Evolutionary conservation across 2,113 vertebrate species (phyloP).

Genomic region (cat (Felis catus)): F.catus_Fca126_mat1.0 CM031416.1:139457501-139458000

Average conservation of each 20-base stretch:
- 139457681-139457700: conserved; percentile 7
- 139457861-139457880: not conserved
- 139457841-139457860: not conserved
- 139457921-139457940: not conserved
- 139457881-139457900: not conserved
- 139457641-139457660: not conserved
- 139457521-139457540: not conserved
- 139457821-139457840: not conserved
- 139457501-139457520: not conserved
- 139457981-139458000: not conserved
- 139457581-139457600: not conserved
- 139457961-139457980: not conserved
- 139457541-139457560: not conserved
- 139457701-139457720: not conserved
- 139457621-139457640: not conserved
- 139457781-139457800: not conserved
- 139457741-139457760: not conserved
- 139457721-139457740: not conserved
- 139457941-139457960: not conserved
- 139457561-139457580: not conserved
- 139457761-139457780: not conserved
- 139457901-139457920: not conserved
- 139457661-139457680: not conserved
- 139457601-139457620: not conserved
- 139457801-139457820: not conserved